These are phyloP conservation scores for Caenorhabditis sp. DNA, from an alignment of 2,888 invertebrate genomes.

Conservation along the genomic window DNA sequence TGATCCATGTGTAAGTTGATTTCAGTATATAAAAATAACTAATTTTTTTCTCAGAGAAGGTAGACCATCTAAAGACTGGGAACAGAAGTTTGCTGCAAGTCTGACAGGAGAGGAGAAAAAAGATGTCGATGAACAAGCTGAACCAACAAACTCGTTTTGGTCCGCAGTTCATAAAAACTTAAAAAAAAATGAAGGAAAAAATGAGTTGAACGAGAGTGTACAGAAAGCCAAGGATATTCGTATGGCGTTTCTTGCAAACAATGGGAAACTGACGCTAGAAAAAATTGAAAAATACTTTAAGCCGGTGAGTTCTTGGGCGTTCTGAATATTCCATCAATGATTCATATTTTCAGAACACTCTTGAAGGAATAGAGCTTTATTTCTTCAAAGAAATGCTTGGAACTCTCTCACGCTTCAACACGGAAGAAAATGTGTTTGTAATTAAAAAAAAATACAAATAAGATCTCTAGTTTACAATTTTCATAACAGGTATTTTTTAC, in stretches of 20 bases:
- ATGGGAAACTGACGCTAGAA: neutral
- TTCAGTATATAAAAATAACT: no score
- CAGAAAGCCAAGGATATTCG: conserved; percentile 2
- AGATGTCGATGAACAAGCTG: no score
- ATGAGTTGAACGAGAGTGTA: conserved; percentile 12
- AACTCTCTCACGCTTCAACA: conserved; percentile 32
- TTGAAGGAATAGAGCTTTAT: conserved; percentile 25
- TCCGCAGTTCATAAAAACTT: conserved; percentile 1
- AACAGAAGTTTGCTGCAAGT: conserved; percentile 13
- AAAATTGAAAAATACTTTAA: neutral
- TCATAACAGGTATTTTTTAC: no score
- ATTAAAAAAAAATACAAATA: conserved; percentile 20
- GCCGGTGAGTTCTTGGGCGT: neutral
- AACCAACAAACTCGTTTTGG: conserved; percentile 13
- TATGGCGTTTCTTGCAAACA: neutral
- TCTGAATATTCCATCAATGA: neutral
- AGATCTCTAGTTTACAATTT: no score
- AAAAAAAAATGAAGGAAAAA: conserved; percentile 8
- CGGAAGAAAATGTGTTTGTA: conserved; percentile 39
- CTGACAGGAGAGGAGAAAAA: no score
- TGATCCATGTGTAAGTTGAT: conserved; percentile 23
- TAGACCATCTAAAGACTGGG: conserved; percentile 21
- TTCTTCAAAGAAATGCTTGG: conserved; percentile 50
- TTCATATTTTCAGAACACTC: conserved; percentile 23
- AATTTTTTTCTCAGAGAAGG: no score